Evolutionary conservation across 1,140 invertebrate species (phyloP).

Genomic region (Tyrophagus putrescentiae): DNA sequence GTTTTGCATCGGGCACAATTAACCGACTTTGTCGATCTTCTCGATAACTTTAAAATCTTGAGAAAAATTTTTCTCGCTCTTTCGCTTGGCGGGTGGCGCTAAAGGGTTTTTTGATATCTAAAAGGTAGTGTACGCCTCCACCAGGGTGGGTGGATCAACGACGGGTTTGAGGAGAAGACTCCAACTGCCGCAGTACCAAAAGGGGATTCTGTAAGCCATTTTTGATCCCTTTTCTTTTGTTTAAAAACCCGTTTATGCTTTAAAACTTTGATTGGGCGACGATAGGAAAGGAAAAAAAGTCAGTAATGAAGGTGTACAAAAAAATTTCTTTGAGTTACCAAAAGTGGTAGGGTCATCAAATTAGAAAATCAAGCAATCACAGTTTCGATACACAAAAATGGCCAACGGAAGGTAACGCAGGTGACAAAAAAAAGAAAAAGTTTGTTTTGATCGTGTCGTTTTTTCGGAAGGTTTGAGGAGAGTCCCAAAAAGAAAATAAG

Average conservation of each 20-base stretch:
- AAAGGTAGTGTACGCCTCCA: neutral
- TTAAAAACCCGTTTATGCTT: too few species aligned
- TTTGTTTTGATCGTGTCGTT: too few species aligned
- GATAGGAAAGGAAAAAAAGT: too few species aligned
- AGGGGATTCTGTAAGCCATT: conserved; percentile 3
- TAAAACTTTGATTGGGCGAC: neutral
- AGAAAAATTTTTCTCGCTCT: neutral
- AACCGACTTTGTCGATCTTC: neutral
- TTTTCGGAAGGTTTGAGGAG: too few species aligned
- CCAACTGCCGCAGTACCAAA: neutral
- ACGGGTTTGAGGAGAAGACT: neutral
- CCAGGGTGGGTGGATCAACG: neutral
- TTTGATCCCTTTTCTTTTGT: neutral
- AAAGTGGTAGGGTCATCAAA: too few species aligned
- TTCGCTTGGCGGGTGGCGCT: neutral
- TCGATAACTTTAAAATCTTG: conserved; percentile 3
- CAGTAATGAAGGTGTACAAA: too few species aligned
- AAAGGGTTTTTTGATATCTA: neutral
- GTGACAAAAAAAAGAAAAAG: too few species aligned
- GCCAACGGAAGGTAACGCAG: too few species aligned
- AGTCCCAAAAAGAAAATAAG: too few species aligned
- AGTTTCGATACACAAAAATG: too few species aligned
- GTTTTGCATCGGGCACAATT: neutral
- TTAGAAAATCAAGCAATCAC: too few species aligned
- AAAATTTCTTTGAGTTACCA: too few species aligned